Conservation (phyloP, 2,797 vertebrate genomes). For the Chaetophractus vellerosus region DNA sequence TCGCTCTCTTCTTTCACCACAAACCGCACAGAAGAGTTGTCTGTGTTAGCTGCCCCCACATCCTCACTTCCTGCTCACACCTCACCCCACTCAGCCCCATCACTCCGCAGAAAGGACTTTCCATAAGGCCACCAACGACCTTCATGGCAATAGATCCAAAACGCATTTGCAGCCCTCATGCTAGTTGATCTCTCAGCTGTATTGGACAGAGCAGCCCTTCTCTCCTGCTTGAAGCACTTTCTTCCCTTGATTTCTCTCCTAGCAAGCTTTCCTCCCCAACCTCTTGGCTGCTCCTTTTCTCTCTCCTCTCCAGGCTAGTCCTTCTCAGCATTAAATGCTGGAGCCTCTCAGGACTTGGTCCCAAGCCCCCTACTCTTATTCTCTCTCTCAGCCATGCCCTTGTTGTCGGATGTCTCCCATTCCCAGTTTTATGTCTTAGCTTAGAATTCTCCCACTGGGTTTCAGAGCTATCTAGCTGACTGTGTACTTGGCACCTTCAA, state of each 20-base stretch:
- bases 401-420: background rate
- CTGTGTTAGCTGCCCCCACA: background rate
- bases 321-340: background rate
- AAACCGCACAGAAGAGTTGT: background rate
- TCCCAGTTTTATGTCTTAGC: background rate
- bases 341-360: background rate
- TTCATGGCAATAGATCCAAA: background rate
- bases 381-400: background rate
- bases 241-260: background rate
- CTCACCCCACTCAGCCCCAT: accelerated
- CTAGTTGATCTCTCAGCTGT: background rate
- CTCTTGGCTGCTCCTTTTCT: background rate
- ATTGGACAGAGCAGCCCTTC: background rate
- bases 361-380: background rate
- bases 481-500: background rate
- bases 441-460: background rate
- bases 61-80: background rate
- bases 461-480: background rate
- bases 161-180: background rate
- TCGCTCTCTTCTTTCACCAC: background rate
- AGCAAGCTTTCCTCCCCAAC: background rate
- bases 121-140: background rate
- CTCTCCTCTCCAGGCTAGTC: background rate
- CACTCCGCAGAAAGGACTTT: background rate
- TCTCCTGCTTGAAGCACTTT: background rate